Evolutionary conservation across 2,113 vertebrate genomes (phyloP).

Genomic region (Pterocles burchelli): DNA sequence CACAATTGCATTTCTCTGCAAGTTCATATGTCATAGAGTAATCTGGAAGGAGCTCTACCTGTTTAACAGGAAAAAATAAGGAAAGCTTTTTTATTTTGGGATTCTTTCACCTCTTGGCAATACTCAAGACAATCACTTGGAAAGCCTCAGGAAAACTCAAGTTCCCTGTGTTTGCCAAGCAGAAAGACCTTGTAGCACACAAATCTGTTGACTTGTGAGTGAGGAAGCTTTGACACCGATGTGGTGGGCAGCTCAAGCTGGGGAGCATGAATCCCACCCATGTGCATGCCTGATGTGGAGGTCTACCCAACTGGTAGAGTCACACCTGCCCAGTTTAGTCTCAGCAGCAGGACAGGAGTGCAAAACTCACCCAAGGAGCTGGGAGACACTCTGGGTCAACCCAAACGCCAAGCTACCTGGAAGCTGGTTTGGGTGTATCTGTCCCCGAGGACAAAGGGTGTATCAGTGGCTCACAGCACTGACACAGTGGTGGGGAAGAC

Average conservation of each 20-base stretch:
- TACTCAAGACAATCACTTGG: neutral
- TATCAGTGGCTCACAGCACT: rapidly evolving
- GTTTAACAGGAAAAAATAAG: neutral
- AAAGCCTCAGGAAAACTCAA: neutral
- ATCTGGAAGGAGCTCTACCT: neutral
- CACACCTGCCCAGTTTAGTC: neutral
- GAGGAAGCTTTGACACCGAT: neutral
- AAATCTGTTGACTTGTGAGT: neutral
- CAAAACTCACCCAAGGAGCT: neutral
- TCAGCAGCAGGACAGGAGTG: neutral
- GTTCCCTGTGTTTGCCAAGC: neutral
- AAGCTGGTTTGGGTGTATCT: rapidly evolving
- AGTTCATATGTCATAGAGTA: neutral
- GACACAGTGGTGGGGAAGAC: neutral
- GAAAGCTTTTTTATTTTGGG: neutral
- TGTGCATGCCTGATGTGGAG: neutral
- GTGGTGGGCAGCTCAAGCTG: neutral
- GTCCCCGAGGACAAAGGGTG: rapidly evolving
- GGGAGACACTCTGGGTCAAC: neutral
- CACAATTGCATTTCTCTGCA: neutral
- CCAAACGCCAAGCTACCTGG: neutral
- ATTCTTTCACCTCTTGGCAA: neutral
- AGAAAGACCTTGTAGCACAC: neutral
- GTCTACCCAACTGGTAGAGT: neutral
- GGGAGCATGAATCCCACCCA: neutral